Evolutionary conservation across 2,113 vertebrate species (phyloP).

Genomic region (Mormoops blainvillei): DNA sequence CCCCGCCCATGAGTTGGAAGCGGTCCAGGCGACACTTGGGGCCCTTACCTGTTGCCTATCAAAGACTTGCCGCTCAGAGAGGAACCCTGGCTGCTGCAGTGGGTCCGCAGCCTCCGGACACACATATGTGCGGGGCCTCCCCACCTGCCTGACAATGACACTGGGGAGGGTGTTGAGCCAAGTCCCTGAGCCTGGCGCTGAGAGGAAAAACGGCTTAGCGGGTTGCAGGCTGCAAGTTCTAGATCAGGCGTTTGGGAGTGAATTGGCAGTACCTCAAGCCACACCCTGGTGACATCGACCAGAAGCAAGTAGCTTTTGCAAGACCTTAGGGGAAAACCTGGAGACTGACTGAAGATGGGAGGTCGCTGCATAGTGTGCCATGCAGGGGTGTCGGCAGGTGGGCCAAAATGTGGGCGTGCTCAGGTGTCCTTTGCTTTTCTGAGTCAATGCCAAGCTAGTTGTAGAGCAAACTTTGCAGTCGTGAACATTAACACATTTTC

Average conservation of each 20-base stretch:
- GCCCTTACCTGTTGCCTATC: neutral
- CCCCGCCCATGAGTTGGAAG: neutral
- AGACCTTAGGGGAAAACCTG: neutral
- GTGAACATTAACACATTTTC: neutral
- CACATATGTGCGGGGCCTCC: neutral
- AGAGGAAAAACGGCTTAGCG: neutral
- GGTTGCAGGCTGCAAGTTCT: no score
- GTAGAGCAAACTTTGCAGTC: no score
- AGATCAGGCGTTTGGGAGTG: neutral
- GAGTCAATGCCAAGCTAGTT: no score
- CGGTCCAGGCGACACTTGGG: neutral
- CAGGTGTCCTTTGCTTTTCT: neutral
- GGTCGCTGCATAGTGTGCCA: rapidly evolving
- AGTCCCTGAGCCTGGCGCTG: rapidly evolving
- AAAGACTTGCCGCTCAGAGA: neutral
- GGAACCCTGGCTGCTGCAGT: neutral
- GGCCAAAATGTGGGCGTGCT: neutral
- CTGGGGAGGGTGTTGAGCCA: no score
- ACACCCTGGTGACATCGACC: neutral
- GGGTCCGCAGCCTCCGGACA: neutral
- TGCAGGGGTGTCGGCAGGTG: neutral
- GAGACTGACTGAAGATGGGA: neutral
- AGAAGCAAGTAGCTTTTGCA: neutral
- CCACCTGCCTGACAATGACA: rapidly evolving
- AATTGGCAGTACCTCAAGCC: neutral